Base-by-base conservation (phyloP, 2,888 invertebrate species). In the Drosophila lacicola region DNA sequence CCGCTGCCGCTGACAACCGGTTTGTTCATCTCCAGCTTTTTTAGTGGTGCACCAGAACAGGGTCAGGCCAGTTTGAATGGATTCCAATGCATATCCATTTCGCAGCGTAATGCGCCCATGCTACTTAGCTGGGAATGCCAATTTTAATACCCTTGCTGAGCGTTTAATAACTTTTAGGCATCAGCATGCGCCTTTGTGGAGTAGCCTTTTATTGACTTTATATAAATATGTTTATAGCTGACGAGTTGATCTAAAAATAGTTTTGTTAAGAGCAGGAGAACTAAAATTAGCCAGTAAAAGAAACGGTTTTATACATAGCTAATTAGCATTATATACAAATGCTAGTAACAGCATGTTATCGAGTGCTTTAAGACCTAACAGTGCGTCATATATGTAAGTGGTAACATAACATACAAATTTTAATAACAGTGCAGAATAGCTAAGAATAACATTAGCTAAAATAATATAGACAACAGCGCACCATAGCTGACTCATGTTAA, bases 51-150 rank as follows among this genome's bases (percentile, higher is more conserved):
- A 78, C 64, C 84, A 86, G 87, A 82, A 86, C 88, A 82, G 82
- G 82, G 82, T 82, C 82, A 82, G 83, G 84, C 89, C 84, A 80
- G 87, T 88, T 86, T 81, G 36, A 81, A 68, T 79, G 75, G 70
- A 69, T 70, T 62, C 69, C 51, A 34, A 29, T 45, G 54, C 67
- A 58, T 58, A 78, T 78, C 60, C 70, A 75, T 75, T 64, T 60
- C 74, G 61, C 51, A 41, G 21, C 17, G 45, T 64, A 58, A 50
- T 58, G 44, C n/a, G 50, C 44, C 60, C 39, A 53, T 34, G 65
- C 74, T 65, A 76, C 76, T 74, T 74, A 74, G 51, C 71, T 42
- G 50, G 42, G 70, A 74, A 70, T 69, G 49, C 42, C 70, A 61
- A 54, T 58, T 74, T 57, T 37, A 69, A 75, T 75, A 60, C 56